These are phyloP conservation scores for Phyto melanocephala DNA, from an alignment of 2,888 invertebrate genomes.

Conservation along the genomic window DNA sequence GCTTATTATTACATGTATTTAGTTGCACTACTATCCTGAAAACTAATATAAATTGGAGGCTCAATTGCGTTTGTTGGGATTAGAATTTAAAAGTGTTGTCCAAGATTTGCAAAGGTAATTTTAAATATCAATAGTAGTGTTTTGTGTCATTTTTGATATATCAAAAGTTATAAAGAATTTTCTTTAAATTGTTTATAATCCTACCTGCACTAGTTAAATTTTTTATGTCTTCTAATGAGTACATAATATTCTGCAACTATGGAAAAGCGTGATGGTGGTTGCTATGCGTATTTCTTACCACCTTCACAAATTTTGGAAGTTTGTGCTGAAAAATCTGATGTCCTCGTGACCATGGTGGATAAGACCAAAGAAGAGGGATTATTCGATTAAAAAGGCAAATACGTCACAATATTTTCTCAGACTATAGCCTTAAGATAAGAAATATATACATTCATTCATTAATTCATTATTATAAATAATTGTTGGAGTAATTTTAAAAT, in stretches of 20 bases:
- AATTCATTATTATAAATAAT: too few relatives aligned
- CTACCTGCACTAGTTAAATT: too few relatives aligned
- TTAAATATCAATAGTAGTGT: too few relatives aligned
- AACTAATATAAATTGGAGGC: slow-evolving; percentile 66
- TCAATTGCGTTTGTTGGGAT: slow-evolving; percentile 58
- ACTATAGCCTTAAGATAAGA: too few relatives aligned
- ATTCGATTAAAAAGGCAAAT: slow-evolving; percentile 16
- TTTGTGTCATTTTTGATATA: too few relatives aligned
- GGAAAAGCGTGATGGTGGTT: slow-evolving; percentile 84
- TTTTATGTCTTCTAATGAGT: too few relatives aligned
- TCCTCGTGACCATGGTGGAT: slow-evolving; percentile 80
- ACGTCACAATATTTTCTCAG: too few relatives aligned
- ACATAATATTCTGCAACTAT: slow-evolving; percentile 82
- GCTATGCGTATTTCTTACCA: slow-evolving; percentile 84
- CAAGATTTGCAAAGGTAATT: too few relatives aligned
- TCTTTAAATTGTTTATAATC: too few relatives aligned
- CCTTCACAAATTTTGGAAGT: slow-evolving; percentile 82
- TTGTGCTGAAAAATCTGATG: slow-evolving; percentile 81
- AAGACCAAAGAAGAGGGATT: slow-evolving; percentile 77
- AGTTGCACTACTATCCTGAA: slow-evolving; percentile 63
- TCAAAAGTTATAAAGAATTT: too few relatives aligned
- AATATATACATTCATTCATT: too few relatives aligned
- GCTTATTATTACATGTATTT: slow-evolving; percentile 68
- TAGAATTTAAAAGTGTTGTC: slow-evolving; percentile 62
- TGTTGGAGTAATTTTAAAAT: too few relatives aligned